Base-by-base conservation (phyloP, 2,888 invertebrate genomes). In the Trilocha varians region DNA sequence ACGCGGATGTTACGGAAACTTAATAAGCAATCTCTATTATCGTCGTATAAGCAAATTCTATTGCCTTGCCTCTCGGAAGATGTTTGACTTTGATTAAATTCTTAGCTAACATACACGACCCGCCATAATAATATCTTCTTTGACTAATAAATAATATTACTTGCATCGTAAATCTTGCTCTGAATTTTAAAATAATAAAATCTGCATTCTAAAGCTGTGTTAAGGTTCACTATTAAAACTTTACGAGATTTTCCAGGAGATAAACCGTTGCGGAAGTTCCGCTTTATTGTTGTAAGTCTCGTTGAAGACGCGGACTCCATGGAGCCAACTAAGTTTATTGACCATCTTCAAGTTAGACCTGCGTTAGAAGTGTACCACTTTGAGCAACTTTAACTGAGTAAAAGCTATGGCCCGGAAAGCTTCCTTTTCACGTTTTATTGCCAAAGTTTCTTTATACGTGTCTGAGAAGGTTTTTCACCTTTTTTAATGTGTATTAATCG, bases 401-500 rank as follows among this genome's bases (percentile, higher is more conserved):
- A 78, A 73, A 74, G 76, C 73, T 70, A 70, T 65, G 67, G 66
- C 65, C 65, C 66, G 61, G 57, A 65, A 66, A 74, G 70, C 65
- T 66, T 66, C 72, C 72, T 73, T 74, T 76, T 70, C 66, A 61
- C 68, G 56, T 77, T 79, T 82, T 80, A 83, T 83, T 82, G 74
- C 70, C 52, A 72, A 83, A 82, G 71, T 80, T 82, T 65, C 65
- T 67, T 66, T 73, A 78, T 78, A 78, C 76, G 77, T 78, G 77
- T 68, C 66, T 69, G 63, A 63, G 59, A 64, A 69, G 57, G 69
- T 66, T 68, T 65, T 66, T 65, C 55, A 61, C 59, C 48, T 47
- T 55, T 55, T 49, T 53, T 52, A 51, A 45, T 45, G 45, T 43
- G 38, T 33, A 43, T 40, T 18, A 36, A 33, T 38, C 15, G 15